Conservation (phyloP, 2,888 invertebrate genomes). For the Trissonchulus sp. region DNA sequence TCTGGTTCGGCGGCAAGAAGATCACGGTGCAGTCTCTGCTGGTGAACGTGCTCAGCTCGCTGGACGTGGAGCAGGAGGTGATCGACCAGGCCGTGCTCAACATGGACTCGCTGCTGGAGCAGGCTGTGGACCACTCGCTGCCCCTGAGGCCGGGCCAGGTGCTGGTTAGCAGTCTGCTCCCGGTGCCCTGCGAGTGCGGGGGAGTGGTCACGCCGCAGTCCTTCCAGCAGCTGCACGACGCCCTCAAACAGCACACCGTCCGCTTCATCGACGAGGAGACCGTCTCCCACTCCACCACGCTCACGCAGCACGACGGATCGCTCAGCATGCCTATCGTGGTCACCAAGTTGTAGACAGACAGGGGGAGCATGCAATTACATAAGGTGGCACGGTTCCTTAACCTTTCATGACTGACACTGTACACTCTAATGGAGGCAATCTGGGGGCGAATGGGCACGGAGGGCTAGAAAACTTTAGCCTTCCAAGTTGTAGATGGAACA, state of each 20-base stretch:
- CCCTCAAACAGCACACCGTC: background rate
- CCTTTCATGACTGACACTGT: too few relatives aligned
- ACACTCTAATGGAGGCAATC: too few relatives aligned
- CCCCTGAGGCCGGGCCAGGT: background rate
- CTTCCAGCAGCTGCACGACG: background rate
- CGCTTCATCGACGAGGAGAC: background rate
- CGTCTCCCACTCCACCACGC: too few relatives aligned
- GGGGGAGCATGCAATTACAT: too few relatives aligned
- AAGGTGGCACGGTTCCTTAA: too few relatives aligned
- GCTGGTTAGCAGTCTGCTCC: background rate
- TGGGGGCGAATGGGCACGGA: too few relatives aligned
- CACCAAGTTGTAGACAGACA: too few relatives aligned
- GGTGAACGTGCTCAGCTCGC: conserved; percentile 5
- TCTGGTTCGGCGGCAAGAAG: conserved; percentile 22
- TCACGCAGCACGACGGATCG: too few relatives aligned
- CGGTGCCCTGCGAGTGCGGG: background rate
- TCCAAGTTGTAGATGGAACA: too few relatives aligned
- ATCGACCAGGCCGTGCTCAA: conserved; percentile 15
- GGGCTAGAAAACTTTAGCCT: too few relatives aligned
- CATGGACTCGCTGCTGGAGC: conserved; percentile 17
- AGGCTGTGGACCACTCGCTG: background rate
- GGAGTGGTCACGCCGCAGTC: background rate
- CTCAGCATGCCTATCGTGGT: too few relatives aligned
- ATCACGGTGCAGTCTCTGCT: conserved; percentile 23
- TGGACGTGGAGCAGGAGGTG: conserved; percentile 14